Conservation (phyloP, 2,797 vertebrate genomes). For the Sarcoramphus papa region DNA sequence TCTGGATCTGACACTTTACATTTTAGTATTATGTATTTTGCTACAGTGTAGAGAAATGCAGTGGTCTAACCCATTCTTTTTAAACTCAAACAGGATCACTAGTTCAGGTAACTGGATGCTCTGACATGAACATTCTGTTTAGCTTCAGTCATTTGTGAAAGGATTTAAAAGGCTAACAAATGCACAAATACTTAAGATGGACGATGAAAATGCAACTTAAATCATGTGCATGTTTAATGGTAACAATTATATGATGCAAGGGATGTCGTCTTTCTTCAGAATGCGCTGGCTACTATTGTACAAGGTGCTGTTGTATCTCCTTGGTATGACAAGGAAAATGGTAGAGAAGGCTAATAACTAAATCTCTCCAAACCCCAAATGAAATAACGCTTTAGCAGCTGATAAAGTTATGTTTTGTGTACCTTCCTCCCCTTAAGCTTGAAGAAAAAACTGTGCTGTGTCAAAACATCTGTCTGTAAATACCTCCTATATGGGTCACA, state of each 20-base stretch:
- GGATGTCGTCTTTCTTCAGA: background rate
- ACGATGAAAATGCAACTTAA: background rate
- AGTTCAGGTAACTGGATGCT: background rate
- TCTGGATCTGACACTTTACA: background rate
- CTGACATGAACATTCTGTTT: background rate
- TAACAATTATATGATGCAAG: background rate
- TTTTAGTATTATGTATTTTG: background rate
- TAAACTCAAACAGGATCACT: background rate
- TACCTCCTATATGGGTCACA: conserved; percentile 42
- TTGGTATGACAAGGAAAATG: background rate
- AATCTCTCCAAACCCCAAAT: background rate
- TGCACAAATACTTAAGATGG: background rate
- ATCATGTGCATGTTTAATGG: background rate
- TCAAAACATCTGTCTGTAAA: conserved; percentile 71
- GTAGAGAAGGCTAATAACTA: background rate
- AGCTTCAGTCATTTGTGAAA: background rate
- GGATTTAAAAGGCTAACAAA: background rate
- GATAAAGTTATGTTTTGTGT: background rate
- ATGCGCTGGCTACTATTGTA: background rate
- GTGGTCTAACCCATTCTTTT: background rate
- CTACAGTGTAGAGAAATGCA: background rate
- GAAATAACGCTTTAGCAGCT: background rate
- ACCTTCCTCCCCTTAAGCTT: conserved; percentile 56
- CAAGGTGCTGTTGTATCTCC: background rate
- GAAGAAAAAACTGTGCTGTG: conserved; percentile 69